Evolutionary conservation across 2,888 invertebrate species (phyloP), one percentile per base, ranked within the genome.

Genomic region (Microchrysa polita): DNA sequence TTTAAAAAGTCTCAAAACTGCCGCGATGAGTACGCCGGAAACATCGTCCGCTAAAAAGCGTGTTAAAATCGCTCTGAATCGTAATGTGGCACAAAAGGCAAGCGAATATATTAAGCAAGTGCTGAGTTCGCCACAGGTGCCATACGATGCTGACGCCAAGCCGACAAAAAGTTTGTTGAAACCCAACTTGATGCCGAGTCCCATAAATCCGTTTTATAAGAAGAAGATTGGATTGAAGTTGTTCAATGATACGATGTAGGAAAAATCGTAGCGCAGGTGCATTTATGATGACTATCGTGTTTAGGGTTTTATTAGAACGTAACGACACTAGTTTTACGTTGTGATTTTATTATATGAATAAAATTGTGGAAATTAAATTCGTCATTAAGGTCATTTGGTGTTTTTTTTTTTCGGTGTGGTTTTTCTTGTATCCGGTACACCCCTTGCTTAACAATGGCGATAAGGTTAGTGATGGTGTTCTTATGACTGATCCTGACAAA

Each of bases 141-240:
- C 94, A 0, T 94, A 87, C 77, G 93, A 94, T 80, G 88, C 92
- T 0, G 86, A 86, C 18, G 90, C 88, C 73, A 88, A 87, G 78
- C 95, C 95, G 0, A 81, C 81, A 0, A 91, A 91, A 78, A 91
- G 94, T 0, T 88, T 93, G n/a, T 82, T 94, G 1, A 94, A 94
- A 80, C 88, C 89, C 0, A 87, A 87, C 63, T 87, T 88, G 0
- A 86, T 90, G 1, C 88, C 90, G 0, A 91, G 91, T 0, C 93
- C 93, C 0, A 90, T 93, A 1, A 92, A 93, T 83, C 93, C 93
- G 0, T 93, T 93, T 83, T 91, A 92, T 79, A 90, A 88, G 79
- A 88, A 86, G 78, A 88, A 87, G 75, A 77, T 84, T 12, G 81
- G 81, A 67, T 73, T 82, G 0, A 80, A 77, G 74, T 76, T 78